Evolutionary conservation across 2,797 vertebrate genomes (phyloP).

Genomic region (Tamandua tetradactyla): DNA sequence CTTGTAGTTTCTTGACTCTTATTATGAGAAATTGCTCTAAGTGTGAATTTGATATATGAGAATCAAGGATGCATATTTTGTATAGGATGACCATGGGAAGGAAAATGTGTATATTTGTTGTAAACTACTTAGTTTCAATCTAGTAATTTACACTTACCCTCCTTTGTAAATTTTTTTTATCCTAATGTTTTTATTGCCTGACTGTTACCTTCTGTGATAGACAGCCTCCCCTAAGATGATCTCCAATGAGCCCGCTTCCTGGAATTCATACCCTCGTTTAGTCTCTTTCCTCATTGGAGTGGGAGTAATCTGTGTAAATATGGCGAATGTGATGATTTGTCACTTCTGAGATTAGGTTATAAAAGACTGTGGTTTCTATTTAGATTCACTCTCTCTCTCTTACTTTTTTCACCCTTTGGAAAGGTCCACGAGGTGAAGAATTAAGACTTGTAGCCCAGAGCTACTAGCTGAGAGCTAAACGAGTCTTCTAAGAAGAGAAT

Average conservation of each 20-base stretch:
- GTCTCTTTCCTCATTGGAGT: not conserved
- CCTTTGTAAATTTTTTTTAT: not conserved
- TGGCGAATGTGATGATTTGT: not conserved
- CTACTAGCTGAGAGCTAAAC: not conserved
- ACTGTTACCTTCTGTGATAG: not conserved
- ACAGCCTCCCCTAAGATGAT: not conserved
- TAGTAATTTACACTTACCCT: not conserved
- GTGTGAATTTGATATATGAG: not conserved
- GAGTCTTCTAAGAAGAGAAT: not conserved
- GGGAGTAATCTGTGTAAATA: not conserved
- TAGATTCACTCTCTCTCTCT: not conserved
- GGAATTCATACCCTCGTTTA: not conserved
- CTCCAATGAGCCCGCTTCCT: not conserved
- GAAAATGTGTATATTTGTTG: not conserved
- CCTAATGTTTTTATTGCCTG: not conserved
- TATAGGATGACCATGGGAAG: not conserved
- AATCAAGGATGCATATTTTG: not conserved
- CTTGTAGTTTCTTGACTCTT: not conserved
- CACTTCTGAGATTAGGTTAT: not conserved
- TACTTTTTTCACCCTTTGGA: not conserved
- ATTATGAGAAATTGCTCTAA: not conserved
- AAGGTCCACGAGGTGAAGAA: not conserved
- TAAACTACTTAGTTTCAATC: constrained; percentile 9
- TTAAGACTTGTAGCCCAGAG: not conserved
- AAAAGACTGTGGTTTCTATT: not conserved